Evolutionary conservation across 2,113 vertebrate species (phyloP).

Genomic region (Saccopteryx bilineata): DNA sequence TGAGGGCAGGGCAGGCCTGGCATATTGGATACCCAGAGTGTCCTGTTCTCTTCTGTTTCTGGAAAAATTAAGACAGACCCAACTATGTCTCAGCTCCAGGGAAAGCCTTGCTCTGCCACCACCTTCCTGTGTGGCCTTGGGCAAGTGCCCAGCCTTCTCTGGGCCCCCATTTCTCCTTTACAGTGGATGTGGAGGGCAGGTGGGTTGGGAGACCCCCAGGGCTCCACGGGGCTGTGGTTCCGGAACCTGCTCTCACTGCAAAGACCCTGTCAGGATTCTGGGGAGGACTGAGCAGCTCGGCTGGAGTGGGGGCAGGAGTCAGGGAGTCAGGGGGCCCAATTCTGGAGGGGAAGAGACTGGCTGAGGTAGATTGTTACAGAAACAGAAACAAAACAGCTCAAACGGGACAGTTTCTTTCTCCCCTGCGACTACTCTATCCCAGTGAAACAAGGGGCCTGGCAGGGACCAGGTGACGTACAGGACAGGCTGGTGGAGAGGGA

Average conservation of each 20-base stretch:
- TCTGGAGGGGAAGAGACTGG: constrained; percentile 33
- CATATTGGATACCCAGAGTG: neutral
- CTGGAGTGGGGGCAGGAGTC: neutral
- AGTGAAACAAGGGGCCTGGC: neutral
- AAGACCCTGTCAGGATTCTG: neutral
- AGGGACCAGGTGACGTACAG: neutral
- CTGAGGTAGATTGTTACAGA: constrained; percentile 82
- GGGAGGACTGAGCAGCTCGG: constrained; percentile 24
- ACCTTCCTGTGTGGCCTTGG: neutral
- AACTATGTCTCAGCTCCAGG: neutral
- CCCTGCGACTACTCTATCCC: neutral
- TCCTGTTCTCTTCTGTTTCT: constrained; percentile 36
- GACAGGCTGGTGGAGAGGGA: neutral
- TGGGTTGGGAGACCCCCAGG: neutral
- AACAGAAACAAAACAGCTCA: constrained; percentile 54
- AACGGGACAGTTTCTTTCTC: neutral
- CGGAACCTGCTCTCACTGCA: neutral
- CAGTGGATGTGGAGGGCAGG: neutral
- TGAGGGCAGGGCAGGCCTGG: neutral
- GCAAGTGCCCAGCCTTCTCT: neutral
- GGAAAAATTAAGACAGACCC: neutral
- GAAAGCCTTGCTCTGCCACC: neutral
- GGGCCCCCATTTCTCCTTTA: neutral
- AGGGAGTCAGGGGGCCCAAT: neutral
- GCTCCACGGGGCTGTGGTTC: neutral